Base-by-base conservation (phyloP, 1,140 invertebrate genomes). In the Euura lappo region DNA sequence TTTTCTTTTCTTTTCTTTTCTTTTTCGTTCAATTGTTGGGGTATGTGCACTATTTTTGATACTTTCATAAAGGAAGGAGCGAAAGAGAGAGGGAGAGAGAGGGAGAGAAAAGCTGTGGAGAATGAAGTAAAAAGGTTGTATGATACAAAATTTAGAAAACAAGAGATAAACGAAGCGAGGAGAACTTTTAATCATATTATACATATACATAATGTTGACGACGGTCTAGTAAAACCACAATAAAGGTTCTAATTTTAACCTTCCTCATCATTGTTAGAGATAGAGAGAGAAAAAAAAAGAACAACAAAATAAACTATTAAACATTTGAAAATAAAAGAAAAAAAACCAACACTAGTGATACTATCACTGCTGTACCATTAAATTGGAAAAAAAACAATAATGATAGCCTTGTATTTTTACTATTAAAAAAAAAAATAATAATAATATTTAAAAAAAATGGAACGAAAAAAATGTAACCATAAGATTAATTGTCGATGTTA, bases 31-130 rank as follows among this genome's bases (percentile, higher is more conserved):
- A 28, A 28, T 28, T 83, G 85, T 85, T 86, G 82, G 80, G 79
- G 79, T 79, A 82, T 79, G 81, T 83, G 81, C 81, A 84, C 79
- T 85, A 86, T 89, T 28, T 89, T 89, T 88, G 87, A 88, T 89
- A 89, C 87, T 88, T 89, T 89, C 87, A 89, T 89, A 88, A 87
- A 85, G 79, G 77, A 78, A 77, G 76, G 80, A 81, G 79, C 78
- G 74, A 28, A 28, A 28, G 28, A 28, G 28, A 28, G 28, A 28
- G 28, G 1, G 28, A 28, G 28, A 28, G 28, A 28, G 0, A 28
- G 28, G 28, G 28, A 1, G 28, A 28, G 28, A 28, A 28, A 1
- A 28, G 28, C 28, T 28, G 28, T 28, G 0, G 28, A 79, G 72
- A 8, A 60, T 8, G 75, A 84, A 80, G 75, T 79, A 80, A 79